phyloP scores from a whole-genome alignment of 2,113 vertebrate genomes.

The Pseudois nayaur region DNA sequence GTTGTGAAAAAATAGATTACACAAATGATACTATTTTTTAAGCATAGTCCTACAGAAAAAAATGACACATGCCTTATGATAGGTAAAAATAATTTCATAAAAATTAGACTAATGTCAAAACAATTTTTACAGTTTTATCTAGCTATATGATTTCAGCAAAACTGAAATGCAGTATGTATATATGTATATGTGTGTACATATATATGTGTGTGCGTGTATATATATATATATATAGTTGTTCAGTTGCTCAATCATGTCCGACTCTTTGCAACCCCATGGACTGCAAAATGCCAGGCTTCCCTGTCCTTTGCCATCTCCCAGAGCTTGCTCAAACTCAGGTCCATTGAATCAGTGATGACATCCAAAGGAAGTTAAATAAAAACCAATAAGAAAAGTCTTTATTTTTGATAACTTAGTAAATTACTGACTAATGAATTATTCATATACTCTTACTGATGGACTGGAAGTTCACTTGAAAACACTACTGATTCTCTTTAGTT shows the following conservation, averaged over 20 bases:
- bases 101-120: not conserved
- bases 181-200: not conserved
- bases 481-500: not conserved
- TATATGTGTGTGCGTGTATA: fast-evolving
- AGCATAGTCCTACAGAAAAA: not conserved
- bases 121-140: not conserved
- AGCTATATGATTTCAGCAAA: not conserved
- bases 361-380: not conserved
- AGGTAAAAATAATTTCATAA: not conserved
- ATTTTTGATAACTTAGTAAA: not conserved
- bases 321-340: not conserved
- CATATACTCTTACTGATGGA: not conserved
- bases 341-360: not conserved
- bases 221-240: not conserved
- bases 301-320: not conserved
- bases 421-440: not conserved
- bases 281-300: not conserved
- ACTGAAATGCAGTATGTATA: not conserved
- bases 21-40: not conserved
- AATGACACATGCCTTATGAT: not conserved
- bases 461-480: not conserved
- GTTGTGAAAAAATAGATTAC: not conserved
- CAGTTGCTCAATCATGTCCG: not conserved
- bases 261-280: not conserved
- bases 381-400: not conserved